Conservation (phyloP, 2,888 invertebrate species). For the Eupithecia centaureata region DNA sequence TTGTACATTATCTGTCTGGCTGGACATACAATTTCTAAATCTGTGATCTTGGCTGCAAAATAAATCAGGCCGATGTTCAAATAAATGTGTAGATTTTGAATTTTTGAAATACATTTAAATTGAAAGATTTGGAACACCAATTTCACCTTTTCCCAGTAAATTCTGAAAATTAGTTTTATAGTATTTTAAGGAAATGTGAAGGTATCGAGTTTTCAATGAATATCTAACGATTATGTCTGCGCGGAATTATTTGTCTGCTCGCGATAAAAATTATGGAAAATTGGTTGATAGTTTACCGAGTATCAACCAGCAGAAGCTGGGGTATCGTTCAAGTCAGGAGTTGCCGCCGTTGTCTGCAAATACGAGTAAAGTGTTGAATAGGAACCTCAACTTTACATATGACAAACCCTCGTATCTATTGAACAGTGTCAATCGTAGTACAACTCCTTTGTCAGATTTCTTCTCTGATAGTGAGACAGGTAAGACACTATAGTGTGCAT, state of each 20-base stretch:
- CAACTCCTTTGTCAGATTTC: slow-evolving; percentile 77
- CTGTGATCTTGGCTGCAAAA: too few species aligned
- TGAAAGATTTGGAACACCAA: slow-evolving; percentile 12
- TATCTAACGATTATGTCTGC: slow-evolving; percentile 72
- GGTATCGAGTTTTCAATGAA: slow-evolving; percentile 6
- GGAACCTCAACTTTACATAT: slow-evolving; percentile 71
- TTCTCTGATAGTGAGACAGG: slow-evolving; percentile 78
- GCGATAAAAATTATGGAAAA: slow-evolving; percentile 72
- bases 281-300: slow-evolving; percentile 72
- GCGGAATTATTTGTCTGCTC: slow-evolving; percentile 72
- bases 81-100: not conserved
- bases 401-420: slow-evolving; percentile 60
- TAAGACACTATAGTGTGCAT: slow-evolving; percentile 41
- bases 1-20: too few species aligned
- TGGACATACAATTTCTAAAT: too few species aligned
- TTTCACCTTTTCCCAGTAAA: not conserved
- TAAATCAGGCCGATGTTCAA: not conserved
- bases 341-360: slow-evolving; percentile 69
- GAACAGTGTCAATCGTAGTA: slow-evolving; percentile 65
- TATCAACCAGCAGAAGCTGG: slow-evolving; percentile 70
- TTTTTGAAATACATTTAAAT: slow-evolving; percentile 3
- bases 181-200: slow-evolving; percentile 8
- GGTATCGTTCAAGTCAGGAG: slow-evolving; percentile 62
- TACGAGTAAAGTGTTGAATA: slow-evolving; percentile 62
- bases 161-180: not conserved